Percentiles rank a stretch among this genome's conserved stretches.
Evolutionary conservation across 2,797 vertebrate genomes (phyloP).

Genomic region (Chiroxiphia lanceolata): DNA sequence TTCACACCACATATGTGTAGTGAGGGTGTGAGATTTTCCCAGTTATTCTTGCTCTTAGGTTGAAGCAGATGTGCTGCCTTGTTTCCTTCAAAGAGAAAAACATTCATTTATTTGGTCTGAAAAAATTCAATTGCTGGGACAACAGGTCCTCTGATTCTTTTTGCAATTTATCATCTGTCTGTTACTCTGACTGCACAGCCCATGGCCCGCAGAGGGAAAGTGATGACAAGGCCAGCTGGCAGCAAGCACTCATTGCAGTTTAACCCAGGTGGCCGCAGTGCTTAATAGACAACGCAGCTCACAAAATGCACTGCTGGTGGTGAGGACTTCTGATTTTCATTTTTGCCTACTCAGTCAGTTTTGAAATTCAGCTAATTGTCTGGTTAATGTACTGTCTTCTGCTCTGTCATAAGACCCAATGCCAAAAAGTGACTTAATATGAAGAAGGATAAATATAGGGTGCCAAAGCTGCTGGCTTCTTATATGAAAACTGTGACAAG

Average conservation of each 20-base stretch:
- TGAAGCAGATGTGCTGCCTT: slow-evolving; percentile 51
- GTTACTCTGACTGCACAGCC: neutral
- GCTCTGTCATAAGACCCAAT: neutral
- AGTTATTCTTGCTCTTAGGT: slow-evolving; percentile 38
- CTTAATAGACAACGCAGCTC: slow-evolving; percentile 24
- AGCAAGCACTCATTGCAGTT: neutral
- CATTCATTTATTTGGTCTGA: slow-evolving; percentile 20
- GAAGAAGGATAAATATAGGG: neutral
- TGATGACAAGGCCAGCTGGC: slow-evolving; percentile 65
- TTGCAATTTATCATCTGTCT: slow-evolving; percentile 36
- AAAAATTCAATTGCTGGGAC: slow-evolving; percentile 48
- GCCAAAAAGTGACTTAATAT: slow-evolving; percentile 39
- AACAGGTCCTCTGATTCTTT: slow-evolving; percentile 54
- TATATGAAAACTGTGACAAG: neutral
- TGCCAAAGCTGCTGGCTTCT: slow-evolving; percentile 4
- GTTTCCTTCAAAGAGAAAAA: slow-evolving; percentile 44
- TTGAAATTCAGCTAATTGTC: slow-evolving; percentile 16
- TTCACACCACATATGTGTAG: neutral
- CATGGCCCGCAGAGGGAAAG: neutral
- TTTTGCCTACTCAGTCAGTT: slow-evolving; percentile 15
- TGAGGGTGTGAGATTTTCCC: slow-evolving; percentile 21
- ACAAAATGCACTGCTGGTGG: neutral
- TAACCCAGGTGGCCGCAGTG: slow-evolving; percentile 37
- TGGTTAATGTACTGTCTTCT: slow-evolving; percentile 28
- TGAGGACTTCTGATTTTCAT: slow-evolving; percentile 3